phyloP scores from a whole-genome alignment of 2,888 invertebrate genomes.

The Drosophila niveifrons region DNA sequence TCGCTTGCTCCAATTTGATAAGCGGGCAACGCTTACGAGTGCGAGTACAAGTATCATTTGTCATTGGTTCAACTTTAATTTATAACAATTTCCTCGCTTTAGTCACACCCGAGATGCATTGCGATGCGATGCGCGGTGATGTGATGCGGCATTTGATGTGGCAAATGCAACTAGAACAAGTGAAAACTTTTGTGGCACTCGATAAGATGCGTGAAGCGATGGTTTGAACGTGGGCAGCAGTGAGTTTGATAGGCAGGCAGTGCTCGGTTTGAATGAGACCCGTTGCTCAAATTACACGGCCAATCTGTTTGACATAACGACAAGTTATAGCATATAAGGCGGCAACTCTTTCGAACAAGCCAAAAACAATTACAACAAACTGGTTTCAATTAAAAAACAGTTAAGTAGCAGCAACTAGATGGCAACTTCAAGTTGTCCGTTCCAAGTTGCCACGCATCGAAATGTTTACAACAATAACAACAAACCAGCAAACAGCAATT shows the following conservation, averaged over 20 bases:
- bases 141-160: slow-evolving; percentile 13
- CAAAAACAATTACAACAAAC: slow-evolving; percentile 76
- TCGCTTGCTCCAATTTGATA: slow-evolving; percentile 72
- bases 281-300: slow-evolving; percentile 67
- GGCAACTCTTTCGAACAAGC: slow-evolving; percentile 22
- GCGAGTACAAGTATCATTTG: slow-evolving; percentile 61
- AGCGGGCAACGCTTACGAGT: slow-evolving; percentile 15
- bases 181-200: slow-evolving; percentile 57
- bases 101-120: slow-evolving; percentile 55
- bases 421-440: slow-evolving; percentile 12
- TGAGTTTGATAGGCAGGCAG: not conserved
- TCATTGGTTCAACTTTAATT: slow-evolving; percentile 75
- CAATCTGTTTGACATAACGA: slow-evolving; percentile 78
- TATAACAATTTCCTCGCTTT: slow-evolving; percentile 69
- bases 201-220: slow-evolving; percentile 21
- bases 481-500: slow-evolving; percentile 34
- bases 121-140: slow-evolving; percentile 1
- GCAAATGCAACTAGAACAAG: slow-evolving; percentile 64
- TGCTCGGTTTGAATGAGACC: slow-evolving; percentile 21
- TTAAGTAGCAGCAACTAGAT: slow-evolving; percentile 61
- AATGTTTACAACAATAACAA: slow-evolving; percentile 14
- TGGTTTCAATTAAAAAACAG: slow-evolving; percentile 79
- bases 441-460: slow-evolving; percentile 29
- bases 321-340: slow-evolving; percentile 72
- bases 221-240: not conserved